phyloP scores from a whole-genome alignment of 2,888 invertebrate genomes.

The Amiota mariae region DNA sequence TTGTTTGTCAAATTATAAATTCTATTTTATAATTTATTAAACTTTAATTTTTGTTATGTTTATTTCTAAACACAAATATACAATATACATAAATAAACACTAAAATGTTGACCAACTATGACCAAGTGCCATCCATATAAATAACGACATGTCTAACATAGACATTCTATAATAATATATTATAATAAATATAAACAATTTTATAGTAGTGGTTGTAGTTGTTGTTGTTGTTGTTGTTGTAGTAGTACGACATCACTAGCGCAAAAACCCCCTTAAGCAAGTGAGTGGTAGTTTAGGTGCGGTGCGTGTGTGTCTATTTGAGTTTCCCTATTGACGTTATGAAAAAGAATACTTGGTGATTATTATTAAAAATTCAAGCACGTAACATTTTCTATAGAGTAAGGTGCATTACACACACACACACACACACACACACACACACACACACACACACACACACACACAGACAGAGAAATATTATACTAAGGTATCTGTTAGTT shows the following conservation, averaged over 20 bases:
- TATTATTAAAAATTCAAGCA: slow-evolving; percentile 35
- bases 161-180: neutral
- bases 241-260: neutral
- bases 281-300: neutral
- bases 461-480: too few relatives aligned
- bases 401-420: slow-evolving; percentile 2
- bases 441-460: too few relatives aligned
- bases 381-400: slow-evolving; percentile 29
- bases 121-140: slow-evolving; percentile 11
- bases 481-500: too few relatives aligned
- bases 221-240: too few relatives aligned
- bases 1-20: slow-evolving; percentile 13
- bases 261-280: neutral
- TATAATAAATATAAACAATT: neutral
- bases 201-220: too few relatives aligned
- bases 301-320: neutral
- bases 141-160: too few relatives aligned
- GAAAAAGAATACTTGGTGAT: slow-evolving; percentile 16
- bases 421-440: too few relatives aligned
- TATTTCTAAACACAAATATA: neutral
- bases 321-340: neutral
- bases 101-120: slow-evolving; percentile 12
- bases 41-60: neutral
- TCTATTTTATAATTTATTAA: slow-evolving; percentile 11
- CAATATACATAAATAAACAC: too few relatives aligned